Base-by-base conservation (phyloP, 2,888 invertebrate species). In the Lepidochrysops patricia region DNA sequence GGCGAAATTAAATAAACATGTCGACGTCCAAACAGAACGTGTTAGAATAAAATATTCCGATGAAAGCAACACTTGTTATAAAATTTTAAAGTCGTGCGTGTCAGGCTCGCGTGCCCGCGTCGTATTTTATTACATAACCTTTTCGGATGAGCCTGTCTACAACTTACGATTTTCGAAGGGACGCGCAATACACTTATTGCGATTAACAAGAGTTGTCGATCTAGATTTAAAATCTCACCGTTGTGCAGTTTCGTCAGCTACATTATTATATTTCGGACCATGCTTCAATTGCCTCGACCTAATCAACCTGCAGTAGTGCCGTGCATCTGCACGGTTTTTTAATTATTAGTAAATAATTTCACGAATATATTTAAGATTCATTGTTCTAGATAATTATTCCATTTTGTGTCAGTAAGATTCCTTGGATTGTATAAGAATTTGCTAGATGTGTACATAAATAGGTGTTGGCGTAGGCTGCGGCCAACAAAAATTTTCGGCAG, bases 401-500 rank as follows among this genome's bases (percentile, higher is more conserved):
- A 5, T 29, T 7, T 1, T 0, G 7, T 29, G 29, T 1, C 29
- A 29, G n/a, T 29, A 5, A 5, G 29, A 29, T 29, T 3, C 5
- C 6, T 5, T 5, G 43, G 9, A 19, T 6, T 9, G 1, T 19
- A 19, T 19, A 19, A 12, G 19, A 23, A 43, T 23, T 19, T 43
- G 9, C 19, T 7, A 19, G 43, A 19, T 19, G 9, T 19, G 19
- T 7, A 19, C 19, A 9, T 43, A 37, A 37, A 37, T 37, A 19
- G 15, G 15, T 37, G 23, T 19, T 23, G 19, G 43, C 43, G 43
- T 43, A 43, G 27, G 27, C 7, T 7, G 52, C 9, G 9, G 26
- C 13, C 15, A n/a, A 23, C 23, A 26, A 7, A 13, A 37, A 25
- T 32, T 57, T 57, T 26, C 23, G 78, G 81, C 75, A 66, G 65